These are phyloP conservation scores for Podarcis raffonei DNA, from an alignment of 2,113 vertebrate genomes.

Conservation along the genomic window DNA sequence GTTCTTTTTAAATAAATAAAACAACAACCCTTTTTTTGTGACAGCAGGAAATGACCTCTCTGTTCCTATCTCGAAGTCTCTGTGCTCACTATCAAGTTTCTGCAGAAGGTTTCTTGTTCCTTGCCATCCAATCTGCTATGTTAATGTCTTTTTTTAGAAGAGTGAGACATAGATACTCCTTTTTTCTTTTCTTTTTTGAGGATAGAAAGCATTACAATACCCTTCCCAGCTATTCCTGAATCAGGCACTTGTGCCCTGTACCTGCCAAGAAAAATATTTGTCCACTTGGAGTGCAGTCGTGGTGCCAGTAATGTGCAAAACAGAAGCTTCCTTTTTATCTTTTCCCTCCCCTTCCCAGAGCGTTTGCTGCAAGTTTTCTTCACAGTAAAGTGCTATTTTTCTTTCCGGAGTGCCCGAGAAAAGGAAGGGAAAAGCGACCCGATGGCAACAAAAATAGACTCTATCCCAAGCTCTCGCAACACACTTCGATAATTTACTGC, in stretches of 20 bases:
- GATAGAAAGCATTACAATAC: slow-evolving; percentile 27
- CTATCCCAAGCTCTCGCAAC: background rate
- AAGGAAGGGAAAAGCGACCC: background rate
- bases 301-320: slow-evolving; percentile 37
- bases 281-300: slow-evolving; percentile 42
- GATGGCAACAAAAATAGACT: slow-evolving; percentile 18
- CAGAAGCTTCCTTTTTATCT: slow-evolving; percentile 13
- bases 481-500: background rate
- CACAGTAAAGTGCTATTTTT: background rate
- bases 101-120: background rate
- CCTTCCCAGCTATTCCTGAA: slow-evolving; percentile 36
- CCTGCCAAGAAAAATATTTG: slow-evolving; percentile 46
- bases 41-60: background rate
- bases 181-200: background rate
- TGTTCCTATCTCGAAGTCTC: background rate
- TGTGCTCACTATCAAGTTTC: background rate
- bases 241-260: slow-evolving; percentile 24
- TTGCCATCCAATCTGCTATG: background rate
- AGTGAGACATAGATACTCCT: background rate
- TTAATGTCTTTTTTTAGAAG: background rate
- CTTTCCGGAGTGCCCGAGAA: background rate
- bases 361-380: slow-evolving; percentile 20
- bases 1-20: background rate
- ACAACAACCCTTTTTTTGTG: background rate
- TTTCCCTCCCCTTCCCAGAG: background rate